Evolutionary conservation across 2,888 invertebrate species (phyloP), one percentile per base, ranked within the genome.

Genomic region (Sphaerophoria rueppellii): DNA sequence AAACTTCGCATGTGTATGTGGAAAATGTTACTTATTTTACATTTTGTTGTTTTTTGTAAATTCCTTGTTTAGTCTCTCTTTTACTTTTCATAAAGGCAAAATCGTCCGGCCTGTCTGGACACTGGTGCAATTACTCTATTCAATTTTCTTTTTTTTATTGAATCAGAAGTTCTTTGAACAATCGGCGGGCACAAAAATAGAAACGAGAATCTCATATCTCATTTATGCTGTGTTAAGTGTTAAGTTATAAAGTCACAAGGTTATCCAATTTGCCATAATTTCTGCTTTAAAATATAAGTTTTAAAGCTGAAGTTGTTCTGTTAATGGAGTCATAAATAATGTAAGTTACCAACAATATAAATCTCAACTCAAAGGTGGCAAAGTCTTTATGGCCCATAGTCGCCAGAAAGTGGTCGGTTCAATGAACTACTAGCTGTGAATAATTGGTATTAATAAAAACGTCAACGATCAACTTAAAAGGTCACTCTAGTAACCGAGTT

Each of bases 321-420:
- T 74, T 82, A 78, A 79, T 82, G 70, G 57, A 54, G 35, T 34
- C 54, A 82, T 82, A 82, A 82, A 82, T 82, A 70, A 65, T 46
- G 65, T 60, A 40, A 55, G 32, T 2, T 12, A 14, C 67, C n/a
- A 67, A 67, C 67, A 67, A 67, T 67, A 37, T 12, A n/a, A 37
- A 54, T 40, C 32, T 67, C 9, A 34, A 7, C 54, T 40, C 40
- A 67, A 67, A 67, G 67, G 40, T 67, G 67, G n/a, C 52, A 65
- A 37, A 12, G n/a, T 24, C 34, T 24, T 11, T 37, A 52, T 52
- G 35, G 1, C 40, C 24, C 24, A 50, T 14, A 4, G 43, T 9
- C 9, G 40, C 4, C 43, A 12, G 9, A 11, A 40, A 7, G 40
- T 40, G 12, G 16, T 40, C 14, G 52, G 67, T 67, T 67, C 54